Percentiles rank a stretch among this genome's conserved stretches.
phyloP scores from a whole-genome alignment of 1,140 invertebrate genomes.

The Physella acuta region DNA sequence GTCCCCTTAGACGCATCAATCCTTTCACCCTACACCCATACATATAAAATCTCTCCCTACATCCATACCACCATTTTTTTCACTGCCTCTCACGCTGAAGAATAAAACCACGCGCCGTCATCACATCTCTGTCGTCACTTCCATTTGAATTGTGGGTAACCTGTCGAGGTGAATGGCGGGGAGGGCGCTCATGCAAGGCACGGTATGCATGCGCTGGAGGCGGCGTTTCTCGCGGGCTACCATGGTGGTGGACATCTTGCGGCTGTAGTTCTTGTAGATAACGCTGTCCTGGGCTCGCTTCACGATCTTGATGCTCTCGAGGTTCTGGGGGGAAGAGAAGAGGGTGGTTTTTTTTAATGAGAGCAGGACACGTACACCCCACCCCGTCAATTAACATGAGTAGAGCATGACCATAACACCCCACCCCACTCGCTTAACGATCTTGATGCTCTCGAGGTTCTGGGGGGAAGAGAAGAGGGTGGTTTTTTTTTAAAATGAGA shows the following conservation, averaged over 20 bases:
- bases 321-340: constrained; percentile 29
- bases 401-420: constrained; percentile 56
- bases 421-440: constrained; percentile 51
- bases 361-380: not conserved
- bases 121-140: constrained; percentile 44
- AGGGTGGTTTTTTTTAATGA: not conserved
- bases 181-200: constrained; percentile 41
- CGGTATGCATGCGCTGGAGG: constrained; percentile 48
- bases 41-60: too few relatives aligned
- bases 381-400: not conserved
- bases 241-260: constrained; percentile 53
- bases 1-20: too few relatives aligned
- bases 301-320: constrained; percentile 50
- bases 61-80: too few relatives aligned
- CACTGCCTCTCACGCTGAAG: too few relatives aligned
- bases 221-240: constrained; percentile 47
- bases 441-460: constrained; percentile 50
- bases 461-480: not conserved
- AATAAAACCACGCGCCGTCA: too few relatives aligned
- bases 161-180: constrained; percentile 29
- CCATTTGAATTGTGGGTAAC: constrained; percentile 33
- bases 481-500: not conserved
- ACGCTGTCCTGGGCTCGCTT: constrained; percentile 52
- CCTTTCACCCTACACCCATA: too few relatives aligned
- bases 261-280: constrained; percentile 54